Evolutionary conservation across 2,797 vertebrate species (phyloP).

Genomic region (Taenioides sp.): DNA sequence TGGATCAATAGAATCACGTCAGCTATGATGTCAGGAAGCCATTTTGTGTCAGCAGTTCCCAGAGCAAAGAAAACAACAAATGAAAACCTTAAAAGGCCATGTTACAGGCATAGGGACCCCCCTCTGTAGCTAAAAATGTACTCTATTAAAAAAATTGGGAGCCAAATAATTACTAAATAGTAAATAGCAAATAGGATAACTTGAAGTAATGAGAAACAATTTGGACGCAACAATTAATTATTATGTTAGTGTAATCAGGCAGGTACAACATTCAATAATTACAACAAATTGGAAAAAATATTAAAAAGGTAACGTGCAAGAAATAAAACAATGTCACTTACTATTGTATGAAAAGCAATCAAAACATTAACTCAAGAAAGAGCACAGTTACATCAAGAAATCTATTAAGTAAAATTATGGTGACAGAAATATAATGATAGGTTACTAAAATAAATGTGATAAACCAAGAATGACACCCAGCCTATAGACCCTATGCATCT

Average conservation of each 20-base stretch:
- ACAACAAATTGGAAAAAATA: no score
- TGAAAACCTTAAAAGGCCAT: neutral
- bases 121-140: no score
- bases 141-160: neutral
- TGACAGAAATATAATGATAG: neutral
- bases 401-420: no score
- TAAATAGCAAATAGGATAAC: neutral
- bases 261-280: no score
- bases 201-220: no score
- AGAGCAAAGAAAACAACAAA: neutral
- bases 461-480: neutral
- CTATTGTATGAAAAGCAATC: no score
- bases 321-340: neutral
- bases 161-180: neutral
- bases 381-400: no score
- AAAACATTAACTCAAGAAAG: no score
- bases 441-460: neutral
- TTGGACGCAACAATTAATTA: no score
- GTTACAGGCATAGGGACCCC: neutral
- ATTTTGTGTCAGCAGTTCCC: slow-evolving; percentile 1
- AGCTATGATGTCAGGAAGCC: neutral
- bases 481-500: neutral
- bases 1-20: slow-evolving; percentile 17
- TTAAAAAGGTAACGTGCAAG: no score
- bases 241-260: no score